Evolutionary conservation across 2,888 invertebrate species (phyloP).

Genomic region (Aromia moschata): DNA sequence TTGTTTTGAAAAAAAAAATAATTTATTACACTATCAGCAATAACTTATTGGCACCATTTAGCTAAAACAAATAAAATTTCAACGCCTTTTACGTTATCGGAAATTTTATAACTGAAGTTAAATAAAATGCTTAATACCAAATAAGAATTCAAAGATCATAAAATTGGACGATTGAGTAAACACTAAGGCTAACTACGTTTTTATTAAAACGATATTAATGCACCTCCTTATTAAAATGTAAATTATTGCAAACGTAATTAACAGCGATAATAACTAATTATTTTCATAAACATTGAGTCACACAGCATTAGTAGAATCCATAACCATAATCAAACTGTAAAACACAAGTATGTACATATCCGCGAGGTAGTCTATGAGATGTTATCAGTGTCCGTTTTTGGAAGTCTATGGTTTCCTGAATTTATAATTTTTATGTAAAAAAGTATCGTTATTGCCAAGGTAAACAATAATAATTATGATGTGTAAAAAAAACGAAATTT

Average conservation of each 20-base stretch:
- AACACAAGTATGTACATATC: background rate
- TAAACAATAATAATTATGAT: no score
- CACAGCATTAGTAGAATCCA: background rate
- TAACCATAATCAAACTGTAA: background rate
- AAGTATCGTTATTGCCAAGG: conserved; percentile 13
- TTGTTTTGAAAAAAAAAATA: no score
- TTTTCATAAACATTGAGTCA: conserved; percentile 5
- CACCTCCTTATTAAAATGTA: conserved; percentile 12
- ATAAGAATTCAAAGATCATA: background rate
- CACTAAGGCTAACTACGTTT: conserved; percentile 5
- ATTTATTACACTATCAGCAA: no score
- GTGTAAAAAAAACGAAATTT: no score
- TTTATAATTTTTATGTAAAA: background rate
- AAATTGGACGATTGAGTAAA: background rate
- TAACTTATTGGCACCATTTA: no score
- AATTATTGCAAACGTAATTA: conserved; percentile 8
- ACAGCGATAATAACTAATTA: background rate
- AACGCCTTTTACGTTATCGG: no score
- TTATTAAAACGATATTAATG: conserved; percentile 6
- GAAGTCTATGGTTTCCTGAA: background rate
- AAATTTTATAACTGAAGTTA: no score
- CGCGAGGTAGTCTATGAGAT: conserved; percentile 1
- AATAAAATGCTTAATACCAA: no score
- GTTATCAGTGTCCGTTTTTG: background rate
- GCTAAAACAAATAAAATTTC: no score